Conservation (phyloP, 2,888 invertebrate species). For the Patella depressa region DNA sequence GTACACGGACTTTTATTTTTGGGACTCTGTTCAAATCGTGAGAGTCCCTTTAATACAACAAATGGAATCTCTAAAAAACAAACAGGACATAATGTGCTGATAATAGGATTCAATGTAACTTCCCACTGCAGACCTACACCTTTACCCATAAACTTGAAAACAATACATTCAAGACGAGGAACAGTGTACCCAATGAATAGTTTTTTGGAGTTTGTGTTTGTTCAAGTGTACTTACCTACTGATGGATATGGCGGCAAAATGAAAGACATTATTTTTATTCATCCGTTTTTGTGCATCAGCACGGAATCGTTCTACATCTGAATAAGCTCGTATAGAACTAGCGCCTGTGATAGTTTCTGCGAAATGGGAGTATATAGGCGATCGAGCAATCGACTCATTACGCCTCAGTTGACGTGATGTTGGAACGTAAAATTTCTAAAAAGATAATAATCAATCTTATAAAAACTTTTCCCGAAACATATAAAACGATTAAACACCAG, state of each 20-base stretch:
- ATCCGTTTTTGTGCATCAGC: conserved; percentile 46
- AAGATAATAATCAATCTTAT: neutral
- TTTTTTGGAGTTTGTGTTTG: neutral
- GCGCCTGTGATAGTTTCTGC: conserved; percentile 73
- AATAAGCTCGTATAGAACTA: conserved; percentile 59
- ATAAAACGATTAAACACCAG: no score
- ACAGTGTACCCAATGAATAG: no score
- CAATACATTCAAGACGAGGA: neutral
- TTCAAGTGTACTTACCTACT: conserved; percentile 33
- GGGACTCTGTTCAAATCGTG: no score
- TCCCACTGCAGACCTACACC: no score
- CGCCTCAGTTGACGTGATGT: conserved; percentile 63
- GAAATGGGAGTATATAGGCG: conserved; percentile 66
- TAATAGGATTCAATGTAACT: no score
- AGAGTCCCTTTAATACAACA: no score
- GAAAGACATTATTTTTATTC: conserved; percentile 78
- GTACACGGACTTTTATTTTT: no score
- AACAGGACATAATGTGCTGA: no score
- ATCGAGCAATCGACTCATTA: conserved; percentile 60
- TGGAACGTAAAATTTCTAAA: conserved; percentile 72
- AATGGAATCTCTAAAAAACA: no score
- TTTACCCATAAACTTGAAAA: no score
- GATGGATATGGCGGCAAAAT: conserved; percentile 49
- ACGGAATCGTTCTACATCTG: conserved; percentile 45
- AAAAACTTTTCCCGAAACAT: no score